Conservation (phyloP, 2,888 invertebrate species). For the Drosophila greeni region DNA sequence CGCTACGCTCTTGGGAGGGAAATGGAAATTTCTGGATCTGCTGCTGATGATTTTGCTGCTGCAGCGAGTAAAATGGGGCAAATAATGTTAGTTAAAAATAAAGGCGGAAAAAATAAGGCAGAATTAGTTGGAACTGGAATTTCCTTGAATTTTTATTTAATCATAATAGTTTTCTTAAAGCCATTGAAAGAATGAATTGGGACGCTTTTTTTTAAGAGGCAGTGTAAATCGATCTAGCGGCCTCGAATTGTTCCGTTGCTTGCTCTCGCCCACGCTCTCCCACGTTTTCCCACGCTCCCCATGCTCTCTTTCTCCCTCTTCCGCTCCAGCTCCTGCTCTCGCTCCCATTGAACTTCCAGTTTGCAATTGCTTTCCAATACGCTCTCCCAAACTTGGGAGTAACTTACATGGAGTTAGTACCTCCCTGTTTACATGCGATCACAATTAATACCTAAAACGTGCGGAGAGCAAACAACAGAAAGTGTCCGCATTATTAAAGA, state of each 20-base stretch:
- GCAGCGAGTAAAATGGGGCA: constrained; percentile 2
- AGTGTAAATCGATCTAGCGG: background rate
- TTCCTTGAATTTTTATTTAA: too few species aligned
- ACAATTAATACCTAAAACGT: background rate
- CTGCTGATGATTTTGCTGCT: constrained; percentile 34
- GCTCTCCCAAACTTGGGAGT: background rate
- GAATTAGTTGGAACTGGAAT: background rate
- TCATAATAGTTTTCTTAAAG: background rate
- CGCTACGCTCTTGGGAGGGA: background rate
- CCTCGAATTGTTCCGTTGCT: background rate
- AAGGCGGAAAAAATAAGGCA: background rate
- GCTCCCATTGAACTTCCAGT: background rate
- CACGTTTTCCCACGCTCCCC: too few species aligned
- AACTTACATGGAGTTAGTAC: background rate
- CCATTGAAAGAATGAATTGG: background rate
- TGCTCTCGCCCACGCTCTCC: background rate
- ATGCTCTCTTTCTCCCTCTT: background rate
- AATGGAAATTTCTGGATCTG: constrained; percentile 36
- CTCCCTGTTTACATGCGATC: background rate
- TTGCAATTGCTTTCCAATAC: background rate
- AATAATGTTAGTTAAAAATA: background rate
- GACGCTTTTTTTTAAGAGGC: background rate
- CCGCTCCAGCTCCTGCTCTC: too few species aligned
- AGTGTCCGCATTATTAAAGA: background rate
- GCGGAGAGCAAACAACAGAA: background rate